phyloP scores from a whole-genome alignment of 1,140 invertebrate species.

The Lepidurus apus region DNA sequence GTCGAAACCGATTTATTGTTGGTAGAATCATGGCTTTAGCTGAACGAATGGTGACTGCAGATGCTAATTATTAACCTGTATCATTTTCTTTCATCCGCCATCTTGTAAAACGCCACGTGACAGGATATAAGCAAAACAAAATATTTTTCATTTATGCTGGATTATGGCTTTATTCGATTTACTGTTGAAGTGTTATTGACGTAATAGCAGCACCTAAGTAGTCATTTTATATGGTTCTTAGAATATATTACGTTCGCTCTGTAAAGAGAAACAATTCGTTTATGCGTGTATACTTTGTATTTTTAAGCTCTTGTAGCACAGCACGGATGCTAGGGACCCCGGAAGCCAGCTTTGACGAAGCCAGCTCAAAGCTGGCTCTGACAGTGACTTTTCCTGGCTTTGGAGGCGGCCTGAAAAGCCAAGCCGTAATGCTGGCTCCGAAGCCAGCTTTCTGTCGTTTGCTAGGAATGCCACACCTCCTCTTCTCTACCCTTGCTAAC shows the following conservation, averaged over 20 bases:
- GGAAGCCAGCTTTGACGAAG: no score
- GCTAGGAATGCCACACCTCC: no score
- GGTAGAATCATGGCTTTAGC: neutral
- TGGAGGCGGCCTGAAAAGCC: no score
- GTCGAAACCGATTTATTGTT: conserved; percentile 6
- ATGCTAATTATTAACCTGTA: neutral
- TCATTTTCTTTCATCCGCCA: neutral
- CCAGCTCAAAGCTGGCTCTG: no score
- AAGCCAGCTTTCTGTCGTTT: no score
- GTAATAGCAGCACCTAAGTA: neutral
- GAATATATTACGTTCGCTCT: neutral
- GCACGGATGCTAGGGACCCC: no score
- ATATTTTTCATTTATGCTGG: neutral
- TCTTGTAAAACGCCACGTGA: neutral
- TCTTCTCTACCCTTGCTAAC: no score
- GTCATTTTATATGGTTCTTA: neutral
- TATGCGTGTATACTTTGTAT: no score
- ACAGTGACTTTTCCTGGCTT: no score
- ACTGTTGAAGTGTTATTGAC: conserved; percentile 6
- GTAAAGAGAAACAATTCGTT: no score
- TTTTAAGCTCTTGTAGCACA: no score
- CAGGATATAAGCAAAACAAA: neutral
- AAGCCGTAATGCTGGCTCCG: no score
- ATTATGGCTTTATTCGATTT: neutral
- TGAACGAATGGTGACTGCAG: neutral